phyloP scores from a whole-genome alignment of 2,797 vertebrate species.

The Hirundo rustica region DNA sequence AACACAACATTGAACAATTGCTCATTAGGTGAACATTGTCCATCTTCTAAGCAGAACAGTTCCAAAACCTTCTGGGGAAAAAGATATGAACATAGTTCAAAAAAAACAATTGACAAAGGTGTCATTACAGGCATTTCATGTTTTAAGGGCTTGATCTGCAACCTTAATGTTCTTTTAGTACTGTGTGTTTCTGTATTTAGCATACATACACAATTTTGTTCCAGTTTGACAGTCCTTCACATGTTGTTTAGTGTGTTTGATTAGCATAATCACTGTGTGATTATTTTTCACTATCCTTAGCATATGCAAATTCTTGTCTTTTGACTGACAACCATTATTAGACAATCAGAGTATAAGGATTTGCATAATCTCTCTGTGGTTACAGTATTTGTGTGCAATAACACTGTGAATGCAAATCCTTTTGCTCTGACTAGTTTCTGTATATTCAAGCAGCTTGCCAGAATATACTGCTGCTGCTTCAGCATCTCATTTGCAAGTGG shows the following conservation, averaged over 20 bases:
- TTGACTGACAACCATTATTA: constrained; percentile 65
- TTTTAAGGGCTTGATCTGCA: not conserved
- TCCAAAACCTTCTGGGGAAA: not conserved
- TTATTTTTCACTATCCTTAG: constrained; percentile 46
- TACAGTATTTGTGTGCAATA: constrained; percentile 34
- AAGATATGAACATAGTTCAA: not conserved
- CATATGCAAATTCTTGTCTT: constrained; percentile 62
- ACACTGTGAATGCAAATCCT: constrained; percentile 48
- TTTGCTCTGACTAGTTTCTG: constrained; percentile 33
- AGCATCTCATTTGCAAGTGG: constrained; percentile 23
- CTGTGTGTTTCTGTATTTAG: not conserved
- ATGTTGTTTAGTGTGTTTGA: constrained; percentile 36
- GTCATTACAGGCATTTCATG: not conserved
- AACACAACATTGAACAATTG: not conserved
- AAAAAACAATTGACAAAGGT: not conserved
- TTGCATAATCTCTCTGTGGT: constrained; percentile 57
- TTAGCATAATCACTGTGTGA: constrained; percentile 55
- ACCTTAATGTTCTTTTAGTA: not conserved
- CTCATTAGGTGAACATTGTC: not conserved
- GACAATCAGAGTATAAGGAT: constrained; percentile 52
- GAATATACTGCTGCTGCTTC: constrained; percentile 32
- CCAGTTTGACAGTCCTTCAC: constrained; percentile 48
- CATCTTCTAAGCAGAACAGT: not conserved
- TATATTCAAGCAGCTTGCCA: constrained; percentile 34
- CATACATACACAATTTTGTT: constrained; percentile 6